A percentile compares a stretch with the other conserved stretches of the same genome.
Conservation (phyloP, 2,797 vertebrate species). For the Euphonia xanthogaster region DNA sequence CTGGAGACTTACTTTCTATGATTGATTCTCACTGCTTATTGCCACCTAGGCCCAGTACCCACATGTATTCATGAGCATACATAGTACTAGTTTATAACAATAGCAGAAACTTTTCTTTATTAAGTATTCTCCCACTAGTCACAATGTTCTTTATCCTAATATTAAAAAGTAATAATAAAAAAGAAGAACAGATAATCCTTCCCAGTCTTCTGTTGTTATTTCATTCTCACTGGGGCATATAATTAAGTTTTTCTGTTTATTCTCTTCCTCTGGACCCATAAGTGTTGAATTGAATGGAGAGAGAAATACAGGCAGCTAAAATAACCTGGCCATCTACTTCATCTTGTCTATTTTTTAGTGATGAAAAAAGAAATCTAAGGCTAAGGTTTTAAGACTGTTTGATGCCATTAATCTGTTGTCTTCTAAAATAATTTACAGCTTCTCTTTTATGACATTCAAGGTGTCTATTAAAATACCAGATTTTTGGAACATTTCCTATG, state of each 20-base stretch:
- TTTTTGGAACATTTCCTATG: not conserved
- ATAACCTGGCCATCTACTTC: not conserved
- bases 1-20: not conserved
- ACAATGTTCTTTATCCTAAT: not conserved
- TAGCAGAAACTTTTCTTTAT: not conserved
- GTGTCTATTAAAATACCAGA: not conserved
- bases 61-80: not conserved
- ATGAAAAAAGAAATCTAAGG: not conserved
- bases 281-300: not conserved
- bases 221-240: not conserved
- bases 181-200: not conserved
- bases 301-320: not conserved
- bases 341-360: not conserved
- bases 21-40: not conserved
- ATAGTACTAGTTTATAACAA: not conserved
- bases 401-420: not conserved
- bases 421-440: not conserved
- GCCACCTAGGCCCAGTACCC: not conserved
- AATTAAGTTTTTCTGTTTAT: not conserved
- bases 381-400: not conserved
- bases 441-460: not conserved
- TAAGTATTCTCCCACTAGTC: not conserved
- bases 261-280: not conserved
- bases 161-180: not conserved
- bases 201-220: not conserved